Percentiles rank a stretch among this genome's conserved stretches.
Conservation (phyloP, 1,140 invertebrate genomes). For the Artemia franciscana region DNA sequence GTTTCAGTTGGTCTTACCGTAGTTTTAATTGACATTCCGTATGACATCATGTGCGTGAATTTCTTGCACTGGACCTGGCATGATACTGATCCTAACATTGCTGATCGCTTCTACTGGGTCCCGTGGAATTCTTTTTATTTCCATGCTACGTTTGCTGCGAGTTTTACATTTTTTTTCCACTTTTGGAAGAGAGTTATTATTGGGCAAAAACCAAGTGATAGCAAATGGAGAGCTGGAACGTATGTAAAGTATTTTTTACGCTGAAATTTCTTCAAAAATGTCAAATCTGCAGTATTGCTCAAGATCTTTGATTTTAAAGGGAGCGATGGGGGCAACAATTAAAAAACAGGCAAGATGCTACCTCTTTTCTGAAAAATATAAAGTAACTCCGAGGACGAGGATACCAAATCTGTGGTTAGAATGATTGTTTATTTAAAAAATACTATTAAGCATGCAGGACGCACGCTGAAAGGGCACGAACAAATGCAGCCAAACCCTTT, state of each 20-base stretch:
- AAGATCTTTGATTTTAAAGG: no score
- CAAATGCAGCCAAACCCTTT: no score
- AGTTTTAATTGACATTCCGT: slow-evolving; percentile 50
- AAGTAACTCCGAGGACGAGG: no score
- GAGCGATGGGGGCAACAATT: no score
- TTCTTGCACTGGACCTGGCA: slow-evolving; percentile 66
- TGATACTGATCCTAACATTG: slow-evolving; percentile 57
- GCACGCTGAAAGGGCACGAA: no score
- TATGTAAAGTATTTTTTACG: slow-evolving; percentile 14
- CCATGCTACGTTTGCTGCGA: slow-evolving; percentile 43
- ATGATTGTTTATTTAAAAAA: no score
- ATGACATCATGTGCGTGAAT: slow-evolving; percentile 53
- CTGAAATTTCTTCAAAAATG: no score
- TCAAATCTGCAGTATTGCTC: no score
- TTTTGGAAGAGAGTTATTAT: slow-evolving; percentile 27
- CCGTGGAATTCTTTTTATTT: slow-evolving; percentile 56
- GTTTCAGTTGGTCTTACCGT: slow-evolving; percentile 38
- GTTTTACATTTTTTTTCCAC: slow-evolving; percentile 42
- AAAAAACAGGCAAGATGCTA: no score
- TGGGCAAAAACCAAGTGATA: slow-evolving; percentile 19
- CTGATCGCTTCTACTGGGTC: slow-evolving; percentile 49
- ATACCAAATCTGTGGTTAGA: no score
- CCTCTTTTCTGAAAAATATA: no score
- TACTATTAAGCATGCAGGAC: no score
- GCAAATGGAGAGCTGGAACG: slow-evolving; percentile 27